Evolutionary conservation across 2,113 vertebrate genomes (phyloP).

Genomic region (Cynoglossus semilaevis): DNA sequence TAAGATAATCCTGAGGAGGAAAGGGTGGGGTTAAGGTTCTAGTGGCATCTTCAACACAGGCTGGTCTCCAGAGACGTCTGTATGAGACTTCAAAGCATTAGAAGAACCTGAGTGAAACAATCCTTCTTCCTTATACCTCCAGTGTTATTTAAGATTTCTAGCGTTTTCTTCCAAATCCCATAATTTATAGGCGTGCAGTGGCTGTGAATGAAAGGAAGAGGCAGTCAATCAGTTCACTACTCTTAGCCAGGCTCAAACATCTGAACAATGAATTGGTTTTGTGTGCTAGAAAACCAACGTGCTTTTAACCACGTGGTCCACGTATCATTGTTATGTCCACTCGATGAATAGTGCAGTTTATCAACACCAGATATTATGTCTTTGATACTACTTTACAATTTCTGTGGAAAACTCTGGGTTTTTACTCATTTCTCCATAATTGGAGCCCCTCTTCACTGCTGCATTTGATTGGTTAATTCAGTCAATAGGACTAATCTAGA

Average conservation of each 20-base stretch:
- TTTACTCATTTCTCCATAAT: no score
- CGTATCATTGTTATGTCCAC: no score
- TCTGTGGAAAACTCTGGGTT: no score
- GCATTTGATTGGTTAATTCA: no score
- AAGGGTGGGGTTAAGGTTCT: slow-evolving; percentile 40
- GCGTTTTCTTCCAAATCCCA: slow-evolving; percentile 11
- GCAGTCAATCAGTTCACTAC: background rate
- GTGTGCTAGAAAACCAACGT: no score
- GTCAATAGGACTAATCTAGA: no score
- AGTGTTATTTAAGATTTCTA: slow-evolving; percentile 14
- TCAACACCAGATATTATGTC: no score
- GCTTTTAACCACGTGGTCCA: no score
- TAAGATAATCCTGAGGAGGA: slow-evolving; percentile 64
- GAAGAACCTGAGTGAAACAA: slow-evolving; percentile 32
- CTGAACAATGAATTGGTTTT: no score
- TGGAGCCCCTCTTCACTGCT: no score
- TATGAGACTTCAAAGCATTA: slow-evolving; percentile 50
- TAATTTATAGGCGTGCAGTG: background rate
- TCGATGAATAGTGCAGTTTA: no score
- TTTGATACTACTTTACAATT: no score
- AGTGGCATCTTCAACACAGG: slow-evolving; percentile 35
- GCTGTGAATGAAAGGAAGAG: background rate
- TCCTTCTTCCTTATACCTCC: slow-evolving; percentile 5
- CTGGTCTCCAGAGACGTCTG: slow-evolving; percentile 8
- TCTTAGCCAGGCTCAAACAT: background rate